Conservation (phyloP, 2,797 vertebrate genomes). For the Amphiprion clarkii region DNA sequence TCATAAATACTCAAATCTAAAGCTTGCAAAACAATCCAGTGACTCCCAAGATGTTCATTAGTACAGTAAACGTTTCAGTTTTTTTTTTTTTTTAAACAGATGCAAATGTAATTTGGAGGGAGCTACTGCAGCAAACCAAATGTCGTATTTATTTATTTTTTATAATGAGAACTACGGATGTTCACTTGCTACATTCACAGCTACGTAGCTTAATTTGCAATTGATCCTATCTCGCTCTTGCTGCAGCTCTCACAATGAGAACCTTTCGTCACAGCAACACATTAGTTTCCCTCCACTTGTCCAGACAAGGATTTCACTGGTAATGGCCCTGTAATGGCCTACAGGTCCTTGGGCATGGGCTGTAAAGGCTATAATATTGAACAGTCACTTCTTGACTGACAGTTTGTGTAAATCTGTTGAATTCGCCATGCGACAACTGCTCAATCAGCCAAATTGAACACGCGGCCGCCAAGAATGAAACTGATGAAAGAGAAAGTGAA, state of each 20-base stretch:
- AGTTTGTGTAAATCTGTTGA: constrained; percentile 67
- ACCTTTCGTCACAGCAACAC: constrained; percentile 69
- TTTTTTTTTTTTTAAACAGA: constrained; percentile 32
- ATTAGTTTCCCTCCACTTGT: constrained; percentile 75
- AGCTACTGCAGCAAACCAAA: background rate
- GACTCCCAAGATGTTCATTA: constrained; percentile 25
- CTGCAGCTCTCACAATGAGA: constrained; percentile 53
- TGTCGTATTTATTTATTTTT: constrained; percentile 10
- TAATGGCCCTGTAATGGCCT: constrained; percentile 74
- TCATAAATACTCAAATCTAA: constrained; percentile 9
- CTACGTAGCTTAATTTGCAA: constrained; percentile 57
- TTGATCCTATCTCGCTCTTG: constrained; percentile 56
- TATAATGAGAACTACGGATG: constrained; percentile 13
- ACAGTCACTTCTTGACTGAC: constrained; percentile 66
- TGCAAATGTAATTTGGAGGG: constrained; percentile 8
- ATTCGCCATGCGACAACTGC: constrained; percentile 59
- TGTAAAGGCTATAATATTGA: constrained; percentile 72
- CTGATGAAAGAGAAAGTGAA: constrained; percentile 57
- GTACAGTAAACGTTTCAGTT: background rate
- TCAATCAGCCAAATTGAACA: constrained; percentile 63
- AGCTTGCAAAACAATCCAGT: constrained; percentile 21
- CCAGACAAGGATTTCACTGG: constrained; percentile 71
- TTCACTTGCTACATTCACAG: constrained; percentile 30
- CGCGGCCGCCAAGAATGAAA: constrained; percentile 39
- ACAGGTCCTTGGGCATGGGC: constrained; percentile 67